Base-by-base conservation (phyloP, 2,113 vertebrate genomes). In the Psophia crepitans region DNA sequence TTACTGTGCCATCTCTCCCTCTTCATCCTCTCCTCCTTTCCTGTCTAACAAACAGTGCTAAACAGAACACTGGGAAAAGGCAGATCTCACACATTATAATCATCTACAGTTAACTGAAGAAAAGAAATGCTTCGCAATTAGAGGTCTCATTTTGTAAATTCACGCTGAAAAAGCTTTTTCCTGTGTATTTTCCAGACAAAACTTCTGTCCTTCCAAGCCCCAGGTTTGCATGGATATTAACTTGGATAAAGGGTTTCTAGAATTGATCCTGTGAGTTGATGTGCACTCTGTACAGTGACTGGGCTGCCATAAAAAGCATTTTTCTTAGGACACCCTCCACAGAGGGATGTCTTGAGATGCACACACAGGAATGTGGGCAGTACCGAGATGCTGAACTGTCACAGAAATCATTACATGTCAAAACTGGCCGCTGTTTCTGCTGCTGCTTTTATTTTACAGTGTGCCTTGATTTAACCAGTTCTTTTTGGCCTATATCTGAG, bases 1-100 rank as follows among this genome's bases (percentile, higher is more conserved):
- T 97, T 93, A 94, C 4, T 65, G 78, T 95, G 94, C 60, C 53
- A 92, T 90, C 90, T 95, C 89, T 94, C 51, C 60, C 80, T 94
- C 96, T 92, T 90, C 97, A 94, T 93, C 90, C 92, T 86, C 75
- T 96, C 93, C 84, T 90, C 73, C 90, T 96, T 96, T 97, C 90
- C 93, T 92, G 95, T 94, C 83, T 75, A 93, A 94, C 94, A 94
- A 91, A 92, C 53, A 80, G 91, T 54, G 75, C 80, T 92, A 90
- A 94, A 93, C 35, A 93, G 79, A 96, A 80, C 35, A 68, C 13
- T 46, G 77, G 76, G 73, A 0, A 53, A 89, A 94, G 83, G 78
- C 83, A 93, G 76, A 87, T 95, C 91, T 97, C 65, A 68, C 69
- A 89, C 80, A 78, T 92, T 89, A 92, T 83, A 82, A 96, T 90